These are phyloP conservation scores for Eciton burchellii DNA, from an alignment of 1,140 invertebrate genomes.

Conservation along the genomic window DNA sequence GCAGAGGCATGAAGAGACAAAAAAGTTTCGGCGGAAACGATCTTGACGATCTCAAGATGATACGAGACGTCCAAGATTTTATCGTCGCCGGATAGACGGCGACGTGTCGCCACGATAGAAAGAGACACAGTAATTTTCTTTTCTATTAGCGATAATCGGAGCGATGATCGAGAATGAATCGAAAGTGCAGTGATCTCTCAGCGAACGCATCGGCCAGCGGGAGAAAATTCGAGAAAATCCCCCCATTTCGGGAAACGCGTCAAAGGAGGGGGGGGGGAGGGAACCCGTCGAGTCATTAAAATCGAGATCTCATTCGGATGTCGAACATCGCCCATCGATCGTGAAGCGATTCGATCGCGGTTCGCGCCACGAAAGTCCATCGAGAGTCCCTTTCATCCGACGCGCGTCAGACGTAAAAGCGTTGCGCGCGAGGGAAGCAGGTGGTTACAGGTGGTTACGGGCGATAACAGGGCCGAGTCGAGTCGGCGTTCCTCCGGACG, in stretches of 20 bases:
- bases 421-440: constrained; percentile 69
- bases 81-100: background rate
- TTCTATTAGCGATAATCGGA: background rate
- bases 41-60: background rate
- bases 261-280: too few species aligned
- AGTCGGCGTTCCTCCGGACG: constrained; percentile 67
- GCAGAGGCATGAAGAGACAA: background rate
- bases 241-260: too few species aligned
- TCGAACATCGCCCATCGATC: background rate
- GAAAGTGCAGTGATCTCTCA: too few species aligned
- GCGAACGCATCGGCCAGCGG: too few species aligned
- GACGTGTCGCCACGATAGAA: background rate
- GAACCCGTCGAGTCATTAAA: too few species aligned
- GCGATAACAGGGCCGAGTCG: too few species aligned
- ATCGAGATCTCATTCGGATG: constrained; percentile 28
- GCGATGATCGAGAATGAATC: background rate
- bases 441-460: constrained; percentile 72
- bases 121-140: background rate
- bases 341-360: constrained; percentile 9
- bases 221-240: too few species aligned
- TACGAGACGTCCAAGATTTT: constrained; percentile 1
- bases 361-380: constrained; percentile 56
- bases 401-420: constrained; percentile 74
- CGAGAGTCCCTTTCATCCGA: constrained; percentile 65
- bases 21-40: background rate